Base-by-base conservation (phyloP, 2,113 vertebrate species). In the Phocoena phocoena region DNA sequence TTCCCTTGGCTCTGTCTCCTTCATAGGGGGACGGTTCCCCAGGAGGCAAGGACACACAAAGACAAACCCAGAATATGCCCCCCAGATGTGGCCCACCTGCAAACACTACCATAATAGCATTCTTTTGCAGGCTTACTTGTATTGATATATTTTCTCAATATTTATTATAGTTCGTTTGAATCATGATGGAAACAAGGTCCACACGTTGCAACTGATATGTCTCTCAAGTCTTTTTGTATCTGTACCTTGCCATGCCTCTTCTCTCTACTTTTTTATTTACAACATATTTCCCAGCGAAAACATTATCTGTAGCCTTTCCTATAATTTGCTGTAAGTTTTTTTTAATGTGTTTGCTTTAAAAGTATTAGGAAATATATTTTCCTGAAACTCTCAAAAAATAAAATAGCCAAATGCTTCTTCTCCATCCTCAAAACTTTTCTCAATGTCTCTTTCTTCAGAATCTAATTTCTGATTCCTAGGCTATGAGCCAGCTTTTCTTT, bases 61-160 rank as follows among this genome's bases (percentile, higher is more conserved):
- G 23, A 8, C 47, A 67, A 67, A 6, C 3, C 20, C 20, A 3
- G 28, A 1, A 11, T n/a, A 5, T 20, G 6, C 5, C 12, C 12
- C 1, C 26, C 2, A 10, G 20, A 47, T 4, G 5, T 60, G 31
- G 38, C 12, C 20, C 31, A 25, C 38, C 18, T 80, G 10, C 14
- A 44, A 6, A 28, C 18, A 13, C 11, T 8, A 5, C 3, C 21
- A 41, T 1, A 41, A 38, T 3, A 33, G 15, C 36, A 7, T 50
- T 55, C 8, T 25, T 74, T 60, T 10, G 14, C 14, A 3, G 4
- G 10, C 13, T 33, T 73, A 36, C 8, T 74, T 25, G 6, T 14
- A 86, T 1, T 55, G 20, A 41, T 20, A 25, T n/a, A 20, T 85
- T 73, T 73, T 93, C 36, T 67, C 31, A 23, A 70, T 79, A 73